A percentile compares a stretch with the other conserved stretches of the same genome.
Evolutionary conservation across 1,140 invertebrate genomes (phyloP).

Genomic region (Cyrtorhinus lividipennis): DNA sequence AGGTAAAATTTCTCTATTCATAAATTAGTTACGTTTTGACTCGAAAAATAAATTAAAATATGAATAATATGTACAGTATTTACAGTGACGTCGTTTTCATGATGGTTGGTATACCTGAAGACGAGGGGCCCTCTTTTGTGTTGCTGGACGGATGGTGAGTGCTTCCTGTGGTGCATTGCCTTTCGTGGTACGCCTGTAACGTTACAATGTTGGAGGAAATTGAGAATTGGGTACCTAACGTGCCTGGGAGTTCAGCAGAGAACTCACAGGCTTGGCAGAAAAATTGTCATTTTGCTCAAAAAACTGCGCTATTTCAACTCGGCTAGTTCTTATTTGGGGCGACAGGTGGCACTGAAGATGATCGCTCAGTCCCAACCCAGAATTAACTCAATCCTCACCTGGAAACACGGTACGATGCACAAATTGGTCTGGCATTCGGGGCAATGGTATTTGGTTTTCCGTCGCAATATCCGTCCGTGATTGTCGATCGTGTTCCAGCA

Average conservation of each 20-base stretch:
- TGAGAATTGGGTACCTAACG: not conserved
- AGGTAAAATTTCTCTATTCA: no score
- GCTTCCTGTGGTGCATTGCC: constrained; percentile 7
- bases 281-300: no score
- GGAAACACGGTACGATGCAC: constrained; percentile 73
- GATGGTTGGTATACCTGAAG: constrained; percentile 1
- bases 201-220: not conserved
- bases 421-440: constrained; percentile 73
- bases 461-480: constrained; percentile 56
- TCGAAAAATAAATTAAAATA: not conserved
- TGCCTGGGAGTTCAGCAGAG: not conserved
- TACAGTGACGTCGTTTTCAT: constrained; percentile 18
- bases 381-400: constrained; percentile 33
- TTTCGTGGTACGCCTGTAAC: constrained; percentile 22
- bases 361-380: no score
- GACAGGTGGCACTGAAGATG: no score
- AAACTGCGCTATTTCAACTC: no score
- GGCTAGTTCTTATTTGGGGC: no score
- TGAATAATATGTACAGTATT: not conserved
- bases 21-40: not conserved
- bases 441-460: constrained; percentile 78
- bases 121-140: not conserved
- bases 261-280: not conserved
- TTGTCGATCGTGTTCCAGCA: constrained; percentile 77
- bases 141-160: not conserved